phyloP scores from a whole-genome alignment of 2,113 vertebrate genomes.

The Gymnogyps californianus region DNA sequence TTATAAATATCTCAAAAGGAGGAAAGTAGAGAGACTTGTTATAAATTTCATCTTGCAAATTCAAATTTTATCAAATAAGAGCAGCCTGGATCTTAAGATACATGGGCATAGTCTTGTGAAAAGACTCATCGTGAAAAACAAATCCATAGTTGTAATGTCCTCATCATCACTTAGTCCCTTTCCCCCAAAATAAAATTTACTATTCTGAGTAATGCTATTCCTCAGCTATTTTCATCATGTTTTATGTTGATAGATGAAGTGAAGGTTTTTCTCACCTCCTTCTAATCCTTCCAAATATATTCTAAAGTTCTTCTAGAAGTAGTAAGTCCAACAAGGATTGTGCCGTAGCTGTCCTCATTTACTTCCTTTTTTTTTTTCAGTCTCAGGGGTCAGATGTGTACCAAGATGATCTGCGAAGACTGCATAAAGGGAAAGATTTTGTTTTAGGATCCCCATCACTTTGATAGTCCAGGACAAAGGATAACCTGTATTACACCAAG shows the following conservation, averaged over 20 bases:
- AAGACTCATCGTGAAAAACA: neutral
- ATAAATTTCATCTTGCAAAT: neutral
- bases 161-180: neutral
- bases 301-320: neutral
- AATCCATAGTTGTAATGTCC: neutral
- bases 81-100: neutral
- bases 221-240: neutral
- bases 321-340: neutral
- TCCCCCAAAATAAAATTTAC: neutral
- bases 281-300: neutral
- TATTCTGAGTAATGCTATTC: neutral
- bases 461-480: neutral
- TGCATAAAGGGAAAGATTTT: neutral
- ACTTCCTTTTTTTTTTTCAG: neutral
- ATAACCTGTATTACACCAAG: neutral
- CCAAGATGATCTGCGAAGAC: neutral
- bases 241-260: neutral
- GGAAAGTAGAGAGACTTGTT: neutral
- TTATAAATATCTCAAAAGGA: neutral
- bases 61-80: neutral
- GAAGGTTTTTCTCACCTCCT: neutral
- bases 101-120: neutral
- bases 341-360: neutral
- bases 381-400: neutral
- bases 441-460: neutral